Conservation (phyloP, 1,140 invertebrate genomes). For the Gryllus bimaculatus region DNA sequence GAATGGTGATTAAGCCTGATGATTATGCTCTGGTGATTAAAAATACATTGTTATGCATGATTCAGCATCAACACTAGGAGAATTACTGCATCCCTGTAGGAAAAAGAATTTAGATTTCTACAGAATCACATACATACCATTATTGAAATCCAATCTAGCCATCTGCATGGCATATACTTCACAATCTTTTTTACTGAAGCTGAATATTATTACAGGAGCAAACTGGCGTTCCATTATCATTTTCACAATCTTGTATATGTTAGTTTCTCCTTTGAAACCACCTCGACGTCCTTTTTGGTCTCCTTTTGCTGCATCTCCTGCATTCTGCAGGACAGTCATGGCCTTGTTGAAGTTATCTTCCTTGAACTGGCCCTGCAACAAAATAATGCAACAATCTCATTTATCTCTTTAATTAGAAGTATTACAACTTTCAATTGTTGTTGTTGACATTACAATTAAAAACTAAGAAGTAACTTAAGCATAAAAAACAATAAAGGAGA, state of each 20-base stretch:
- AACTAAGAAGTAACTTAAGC: too few species aligned
- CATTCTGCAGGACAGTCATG: constrained; percentile 74
- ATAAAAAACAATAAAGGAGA: too few species aligned
- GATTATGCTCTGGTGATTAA: too few species aligned
- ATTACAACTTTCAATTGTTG: too few species aligned
- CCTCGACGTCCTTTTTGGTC: constrained; percentile 62
- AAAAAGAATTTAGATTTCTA: too few species aligned
- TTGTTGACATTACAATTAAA: too few species aligned
- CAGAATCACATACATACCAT: constrained; percentile 40
- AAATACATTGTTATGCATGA: too few species aligned
- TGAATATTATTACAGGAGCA: constrained; percentile 97
- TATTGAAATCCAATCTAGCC: constrained; percentile 95
- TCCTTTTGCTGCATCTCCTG: constrained; percentile 64
- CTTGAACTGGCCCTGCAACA: constrained; percentile 69
- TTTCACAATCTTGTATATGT: constrained; percentile 96
- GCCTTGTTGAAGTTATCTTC: constrained; percentile 97
- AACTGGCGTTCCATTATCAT: constrained; percentile 98
- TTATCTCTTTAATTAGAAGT: too few species aligned
- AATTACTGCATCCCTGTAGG: too few species aligned
- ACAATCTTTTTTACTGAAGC: constrained; percentile 98
- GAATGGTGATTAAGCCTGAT: too few species aligned
- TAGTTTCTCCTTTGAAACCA: constrained; percentile 59
- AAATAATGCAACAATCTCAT: too few species aligned
- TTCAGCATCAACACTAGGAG: too few species aligned
- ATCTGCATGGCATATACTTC: constrained; percentile 94